phyloP scores from a whole-genome alignment of 2,797 vertebrate species.

The Schizopygopsis malacanthus region DNA sequence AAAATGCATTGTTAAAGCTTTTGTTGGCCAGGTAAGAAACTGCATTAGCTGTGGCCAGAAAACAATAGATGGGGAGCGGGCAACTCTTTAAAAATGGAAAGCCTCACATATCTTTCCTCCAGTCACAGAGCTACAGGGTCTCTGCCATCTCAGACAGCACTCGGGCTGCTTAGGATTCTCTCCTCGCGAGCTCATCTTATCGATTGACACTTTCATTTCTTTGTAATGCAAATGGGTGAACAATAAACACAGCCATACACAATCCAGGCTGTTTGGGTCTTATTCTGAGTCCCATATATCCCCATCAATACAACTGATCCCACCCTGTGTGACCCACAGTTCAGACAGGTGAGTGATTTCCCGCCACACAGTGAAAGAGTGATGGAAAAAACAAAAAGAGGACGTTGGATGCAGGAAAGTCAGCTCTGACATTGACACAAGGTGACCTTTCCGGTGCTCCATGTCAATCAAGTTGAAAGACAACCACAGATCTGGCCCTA shows the following conservation, averaged over 20 bases:
- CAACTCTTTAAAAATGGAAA: constrained; percentile 54
- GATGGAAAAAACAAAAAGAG: constrained; percentile 7
- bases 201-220: constrained; percentile 57
- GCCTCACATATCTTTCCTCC: constrained; percentile 16
- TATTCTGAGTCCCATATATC: constrained; percentile 19
- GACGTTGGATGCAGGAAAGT: constrained; percentile 26
- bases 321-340: neutral
- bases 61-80: constrained; percentile 49
- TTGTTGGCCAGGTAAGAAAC: constrained; percentile 1
- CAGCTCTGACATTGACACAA: constrained; percentile 38
- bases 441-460: constrained; percentile 52
- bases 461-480: constrained; percentile 55
- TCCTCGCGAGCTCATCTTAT: constrained; percentile 38
- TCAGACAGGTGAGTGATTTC: constrained; percentile 33
- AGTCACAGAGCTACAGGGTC: constrained; percentile 13
- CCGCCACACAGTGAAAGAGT: neutral
- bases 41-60: constrained; percentile 31
- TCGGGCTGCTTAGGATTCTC: constrained; percentile 44
- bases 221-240: constrained; percentile 47
- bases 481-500: constrained; percentile 37
- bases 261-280: neutral
- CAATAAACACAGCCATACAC: constrained; percentile 25
- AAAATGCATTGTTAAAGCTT: constrained; percentile 24
- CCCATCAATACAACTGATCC: constrained; percentile 12
- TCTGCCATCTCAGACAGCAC: constrained; percentile 5